Conservation (phyloP, 2,888 invertebrate genomes). For the Byasa hedistus region DNA sequence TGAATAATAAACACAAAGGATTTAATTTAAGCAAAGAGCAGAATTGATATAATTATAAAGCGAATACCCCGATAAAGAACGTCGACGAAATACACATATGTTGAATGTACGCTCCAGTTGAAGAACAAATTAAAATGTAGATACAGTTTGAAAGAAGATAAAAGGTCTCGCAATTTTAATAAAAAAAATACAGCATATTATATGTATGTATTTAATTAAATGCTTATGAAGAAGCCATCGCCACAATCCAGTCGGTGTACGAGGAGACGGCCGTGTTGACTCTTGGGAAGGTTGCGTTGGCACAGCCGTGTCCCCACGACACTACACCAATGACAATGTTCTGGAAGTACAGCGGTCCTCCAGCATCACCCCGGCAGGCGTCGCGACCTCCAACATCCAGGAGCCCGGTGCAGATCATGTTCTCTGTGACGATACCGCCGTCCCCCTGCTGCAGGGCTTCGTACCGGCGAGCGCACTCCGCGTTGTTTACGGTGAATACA, state of each 20-base stretch:
- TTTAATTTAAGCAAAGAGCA: no score
- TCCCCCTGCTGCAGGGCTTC: constrained; percentile 12
- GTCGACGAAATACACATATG: no score
- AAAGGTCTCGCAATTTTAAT: no score
- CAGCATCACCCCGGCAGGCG: constrained; percentile 70
- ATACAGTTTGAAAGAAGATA: no score
- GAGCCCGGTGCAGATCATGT: constrained; percentile 62
- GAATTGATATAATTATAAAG: no score
- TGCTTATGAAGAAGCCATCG: constrained; percentile 2
- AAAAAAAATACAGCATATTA: no score
- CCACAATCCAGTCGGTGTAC: constrained; percentile 52
- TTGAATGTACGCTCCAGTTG: no score
- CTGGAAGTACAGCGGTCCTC: constrained; percentile 68
- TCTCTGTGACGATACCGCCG: constrained; percentile 44
- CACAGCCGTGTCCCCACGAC: constrained; percentile 74
- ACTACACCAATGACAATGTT: constrained; percentile 63
- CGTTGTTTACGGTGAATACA: constrained; percentile 50
- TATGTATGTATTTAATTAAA: no score
- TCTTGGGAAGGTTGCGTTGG: constrained; percentile 64
- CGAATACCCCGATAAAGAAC: no score
- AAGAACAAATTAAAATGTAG: no score
- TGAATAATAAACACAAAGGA: no score
- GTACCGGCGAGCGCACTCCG: constrained; percentile 48
- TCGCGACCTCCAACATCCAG: constrained; percentile 49
- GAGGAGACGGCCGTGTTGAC: constrained; percentile 63